These are phyloP conservation scores for Amazona ochrocephala DNA, from an alignment of 2,797 vertebrate species.

Conservation along the genomic window DNA sequence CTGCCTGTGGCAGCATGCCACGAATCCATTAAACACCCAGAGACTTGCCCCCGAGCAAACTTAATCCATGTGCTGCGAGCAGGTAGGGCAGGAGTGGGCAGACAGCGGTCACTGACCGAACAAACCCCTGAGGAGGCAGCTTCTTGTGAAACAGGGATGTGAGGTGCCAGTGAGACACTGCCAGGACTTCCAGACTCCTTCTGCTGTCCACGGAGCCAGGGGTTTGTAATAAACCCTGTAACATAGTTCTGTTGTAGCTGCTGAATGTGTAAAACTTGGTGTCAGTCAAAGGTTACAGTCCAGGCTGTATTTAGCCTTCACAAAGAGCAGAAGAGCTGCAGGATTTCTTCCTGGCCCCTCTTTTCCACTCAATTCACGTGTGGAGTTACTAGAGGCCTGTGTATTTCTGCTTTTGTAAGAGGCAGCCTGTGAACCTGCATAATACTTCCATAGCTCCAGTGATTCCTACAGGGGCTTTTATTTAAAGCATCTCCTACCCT, in stretches of 20 bases:
- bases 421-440: not conserved
- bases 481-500: not conserved
- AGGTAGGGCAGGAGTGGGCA: rapidly evolving
- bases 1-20: constrained; percentile 12
- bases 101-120: not conserved
- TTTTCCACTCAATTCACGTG: not conserved
- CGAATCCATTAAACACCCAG: not conserved
- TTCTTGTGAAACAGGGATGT: not conserved
- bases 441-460: not conserved
- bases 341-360: not conserved
- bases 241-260: not conserved
- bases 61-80: not conserved
- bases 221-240: constrained; percentile 7
- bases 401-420: not conserved
- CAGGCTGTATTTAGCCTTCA: not conserved
- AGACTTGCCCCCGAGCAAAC: not conserved
- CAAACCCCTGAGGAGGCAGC: not conserved
- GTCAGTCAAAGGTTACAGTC: constrained; percentile 21
- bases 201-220: not conserved
- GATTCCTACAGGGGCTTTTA: not conserved
- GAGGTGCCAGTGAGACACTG: not conserved
- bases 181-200: not conserved
- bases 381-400: not conserved
- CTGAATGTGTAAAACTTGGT: not conserved
- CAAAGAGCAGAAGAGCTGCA: not conserved